phyloP scores from a whole-genome alignment of 2,797 vertebrate species.

The Darevskia mixta region DNA sequence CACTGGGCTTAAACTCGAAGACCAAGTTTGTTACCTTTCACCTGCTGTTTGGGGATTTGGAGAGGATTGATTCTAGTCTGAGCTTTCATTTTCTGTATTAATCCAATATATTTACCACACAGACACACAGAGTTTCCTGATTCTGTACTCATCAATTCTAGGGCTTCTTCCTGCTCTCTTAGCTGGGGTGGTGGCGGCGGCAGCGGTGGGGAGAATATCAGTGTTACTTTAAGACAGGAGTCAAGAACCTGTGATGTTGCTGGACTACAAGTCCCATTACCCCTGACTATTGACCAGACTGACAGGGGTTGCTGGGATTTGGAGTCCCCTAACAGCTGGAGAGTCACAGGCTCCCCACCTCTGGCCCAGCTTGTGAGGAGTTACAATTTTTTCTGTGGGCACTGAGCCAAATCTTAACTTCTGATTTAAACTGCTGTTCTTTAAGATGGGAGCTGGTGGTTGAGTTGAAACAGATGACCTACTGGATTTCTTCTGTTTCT shows the following conservation, averaged over 20 bases:
- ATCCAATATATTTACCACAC: too few species aligned
- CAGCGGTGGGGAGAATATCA: too few species aligned
- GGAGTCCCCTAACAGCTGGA: background rate
- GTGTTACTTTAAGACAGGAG: too few species aligned
- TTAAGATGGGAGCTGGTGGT: background rate
- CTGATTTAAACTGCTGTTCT: background rate
- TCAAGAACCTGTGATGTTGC: background rate
- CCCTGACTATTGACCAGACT: too few species aligned
- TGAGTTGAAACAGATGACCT: background rate
- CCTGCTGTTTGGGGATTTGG: too few species aligned
- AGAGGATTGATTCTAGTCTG: too few species aligned
- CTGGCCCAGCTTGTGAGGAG: background rate
- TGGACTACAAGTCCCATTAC: background rate
- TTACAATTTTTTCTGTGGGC: background rate
- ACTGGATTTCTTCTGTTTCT: slow-evolving; percentile 21
- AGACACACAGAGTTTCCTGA: too few species aligned
- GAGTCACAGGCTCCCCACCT: too few species aligned
- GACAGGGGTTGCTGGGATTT: background rate
- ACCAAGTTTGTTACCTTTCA: background rate
- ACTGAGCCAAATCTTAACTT: background rate
- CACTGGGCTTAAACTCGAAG: background rate
- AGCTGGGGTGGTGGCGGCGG: too few species aligned
- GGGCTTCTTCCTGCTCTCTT: too few species aligned
- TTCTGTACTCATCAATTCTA: too few species aligned
- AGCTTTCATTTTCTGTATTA: too few species aligned